A percentile compares a stretch with the other conserved stretches of the same genome.
Evolutionary conservation across 2,113 vertebrate species (phyloP).

Genomic region (Oryctolagus cuniculus): DNA sequence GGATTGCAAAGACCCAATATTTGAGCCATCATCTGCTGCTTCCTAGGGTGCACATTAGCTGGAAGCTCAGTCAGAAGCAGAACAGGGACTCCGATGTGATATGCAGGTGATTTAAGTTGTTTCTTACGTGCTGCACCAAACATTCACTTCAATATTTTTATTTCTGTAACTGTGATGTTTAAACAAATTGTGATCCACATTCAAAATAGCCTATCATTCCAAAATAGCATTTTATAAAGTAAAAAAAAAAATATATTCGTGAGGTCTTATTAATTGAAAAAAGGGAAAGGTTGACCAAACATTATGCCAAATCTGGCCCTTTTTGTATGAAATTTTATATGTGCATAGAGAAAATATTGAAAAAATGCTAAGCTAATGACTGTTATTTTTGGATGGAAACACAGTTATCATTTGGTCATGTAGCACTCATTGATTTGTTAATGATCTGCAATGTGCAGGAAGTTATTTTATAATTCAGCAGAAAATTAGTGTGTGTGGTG

Average conservation of each 20-base stretch:
- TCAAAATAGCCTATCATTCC: background rate
- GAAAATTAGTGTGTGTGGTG: background rate
- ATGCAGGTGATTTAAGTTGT: too few species aligned
- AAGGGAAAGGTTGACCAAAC: background rate
- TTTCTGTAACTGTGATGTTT: constrained; percentile 8
- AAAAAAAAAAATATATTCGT: background rate
- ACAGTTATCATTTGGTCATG: background rate
- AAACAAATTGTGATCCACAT: background rate
- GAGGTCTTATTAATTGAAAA: background rate
- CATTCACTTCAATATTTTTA: background rate
- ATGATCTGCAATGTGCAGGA: background rate
- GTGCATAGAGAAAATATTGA: background rate
- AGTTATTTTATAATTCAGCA: constrained; percentile 50
- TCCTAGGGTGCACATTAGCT: too few species aligned
- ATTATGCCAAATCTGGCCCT: background rate
- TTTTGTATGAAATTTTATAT: constrained; percentile 5
- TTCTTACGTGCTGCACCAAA: too few species aligned
- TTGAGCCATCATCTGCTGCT: too few species aligned
- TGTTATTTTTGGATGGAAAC: background rate
- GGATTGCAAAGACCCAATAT: too few species aligned
- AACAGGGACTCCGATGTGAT: too few species aligned
- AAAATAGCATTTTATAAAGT: background rate
- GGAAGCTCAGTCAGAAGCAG: too few species aligned
- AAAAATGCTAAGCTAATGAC: background rate
- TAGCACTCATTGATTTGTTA: background rate